phyloP scores from a whole-genome alignment of 2,888 invertebrate genomes.

The Drosophila paranaensis region DNA sequence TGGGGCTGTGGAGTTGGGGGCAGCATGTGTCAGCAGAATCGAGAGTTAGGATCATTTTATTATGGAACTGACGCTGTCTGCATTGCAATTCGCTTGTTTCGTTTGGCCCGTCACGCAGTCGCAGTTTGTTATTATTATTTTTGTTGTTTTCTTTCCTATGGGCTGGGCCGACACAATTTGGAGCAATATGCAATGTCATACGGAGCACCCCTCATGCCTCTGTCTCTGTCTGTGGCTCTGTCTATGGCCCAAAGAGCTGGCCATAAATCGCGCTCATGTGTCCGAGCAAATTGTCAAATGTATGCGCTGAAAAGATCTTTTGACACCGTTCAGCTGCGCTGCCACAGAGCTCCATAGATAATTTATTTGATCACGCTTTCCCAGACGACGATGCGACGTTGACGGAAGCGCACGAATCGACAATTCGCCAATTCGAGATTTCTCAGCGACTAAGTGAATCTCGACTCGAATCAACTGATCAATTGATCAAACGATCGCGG shows the following conservation, averaged over 20 bases:
- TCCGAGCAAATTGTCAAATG: slow-evolving; percentile 66
- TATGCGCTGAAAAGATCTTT: slow-evolving; percentile 67
- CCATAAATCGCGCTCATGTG: slow-evolving; percentile 66
- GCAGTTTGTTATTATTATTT: slow-evolving; percentile 10
- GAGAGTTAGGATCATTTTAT: slow-evolving; percentile 14
- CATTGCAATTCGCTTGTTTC: slow-evolving; percentile 52
- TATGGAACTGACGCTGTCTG: slow-evolving; percentile 29
- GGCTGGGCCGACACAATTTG: slow-evolving; percentile 45
- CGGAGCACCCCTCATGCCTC: slow-evolving; percentile 2
- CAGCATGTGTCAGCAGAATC: slow-evolving; percentile 34
- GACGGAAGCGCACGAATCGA: slow-evolving; percentile 74
- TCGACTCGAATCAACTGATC: slow-evolving; percentile 24
- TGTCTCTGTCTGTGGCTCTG: background rate
- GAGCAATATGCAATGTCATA: slow-evolving; percentile 61
- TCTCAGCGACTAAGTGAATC: slow-evolving; percentile 42
- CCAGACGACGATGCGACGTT: slow-evolving; percentile 43
- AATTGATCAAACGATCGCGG: slow-evolving; percentile 9
- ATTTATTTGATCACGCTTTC: slow-evolving; percentile 74
- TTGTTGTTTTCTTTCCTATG: slow-evolving; percentile 16
- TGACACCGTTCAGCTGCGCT: slow-evolving; percentile 63
- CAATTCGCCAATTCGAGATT: slow-evolving; percentile 19
- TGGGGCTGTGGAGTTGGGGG: background rate
- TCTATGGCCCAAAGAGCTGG: slow-evolving; percentile 40
- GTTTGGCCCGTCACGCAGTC: slow-evolving; percentile 43
- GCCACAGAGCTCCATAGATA: slow-evolving; percentile 40